A percentile compares a stretch with the other conserved stretches of the same genome.
Evolutionary conservation across 2,113 vertebrate species (phyloP).

Genomic region (Phalacrocorax brasilianus): DNA sequence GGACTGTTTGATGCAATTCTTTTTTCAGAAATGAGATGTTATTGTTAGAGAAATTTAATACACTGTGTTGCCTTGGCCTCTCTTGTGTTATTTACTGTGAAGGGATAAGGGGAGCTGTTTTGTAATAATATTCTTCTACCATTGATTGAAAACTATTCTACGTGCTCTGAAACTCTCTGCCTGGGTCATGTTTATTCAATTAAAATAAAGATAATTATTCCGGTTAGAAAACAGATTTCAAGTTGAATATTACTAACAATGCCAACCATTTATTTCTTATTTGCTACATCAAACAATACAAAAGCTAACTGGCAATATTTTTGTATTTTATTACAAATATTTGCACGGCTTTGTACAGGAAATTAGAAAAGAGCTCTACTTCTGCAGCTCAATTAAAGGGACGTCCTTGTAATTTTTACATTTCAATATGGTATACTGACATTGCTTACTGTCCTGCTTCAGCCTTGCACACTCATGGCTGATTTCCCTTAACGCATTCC

Average conservation of each 20-base stretch:
- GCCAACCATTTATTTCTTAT: background rate
- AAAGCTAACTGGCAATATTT: background rate
- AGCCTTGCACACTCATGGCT: background rate
- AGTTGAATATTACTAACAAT: background rate
- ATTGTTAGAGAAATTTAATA: constrained; percentile 11
- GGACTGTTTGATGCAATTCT: background rate
- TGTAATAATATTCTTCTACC: background rate
- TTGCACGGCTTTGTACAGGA: background rate
- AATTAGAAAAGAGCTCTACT: background rate
- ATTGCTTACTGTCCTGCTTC: background rate
- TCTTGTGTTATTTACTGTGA: background rate
- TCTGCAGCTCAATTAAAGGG: background rate
- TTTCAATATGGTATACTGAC: background rate
- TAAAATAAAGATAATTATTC: constrained; percentile 55
- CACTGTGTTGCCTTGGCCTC: background rate
- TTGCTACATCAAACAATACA: background rate
- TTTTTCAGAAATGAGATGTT: constrained; percentile 33
- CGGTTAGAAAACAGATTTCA: constrained; percentile 30
- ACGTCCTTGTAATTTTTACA: background rate
- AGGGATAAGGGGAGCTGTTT: background rate
- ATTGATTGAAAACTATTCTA: background rate
- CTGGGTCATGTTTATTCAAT: background rate
- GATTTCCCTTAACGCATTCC: background rate
- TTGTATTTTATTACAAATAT: background rate
- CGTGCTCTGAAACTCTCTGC: background rate